Evolutionary conservation across 1,140 invertebrate genomes (phyloP).

Genomic region (Drosophila persimilis): DNA sequence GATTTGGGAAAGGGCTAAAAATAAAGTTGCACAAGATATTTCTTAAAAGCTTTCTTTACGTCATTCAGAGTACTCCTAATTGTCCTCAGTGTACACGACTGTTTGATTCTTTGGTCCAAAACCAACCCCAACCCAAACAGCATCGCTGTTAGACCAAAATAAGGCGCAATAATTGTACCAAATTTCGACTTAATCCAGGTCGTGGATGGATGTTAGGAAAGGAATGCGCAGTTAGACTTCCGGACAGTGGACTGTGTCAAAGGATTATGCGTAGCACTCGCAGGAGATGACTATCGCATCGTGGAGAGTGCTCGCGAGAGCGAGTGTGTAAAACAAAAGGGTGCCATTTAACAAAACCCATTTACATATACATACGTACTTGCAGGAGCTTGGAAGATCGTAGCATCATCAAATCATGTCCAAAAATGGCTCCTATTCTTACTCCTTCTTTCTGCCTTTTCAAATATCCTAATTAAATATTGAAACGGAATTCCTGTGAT

Average conservation of each 20-base stretch:
- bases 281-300: not conserved
- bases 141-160: conserved; percentile 25
- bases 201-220: conserved; percentile 12
- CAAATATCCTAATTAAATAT: no score
- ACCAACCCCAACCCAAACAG: conserved; percentile 48
- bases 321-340: conserved; percentile 34
- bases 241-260: conserved; percentile 26
- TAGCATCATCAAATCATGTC: no score
- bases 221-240: conserved; percentile 56
- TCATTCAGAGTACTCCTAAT: not conserved
- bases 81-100: conserved; percentile 29
- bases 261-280: conserved; percentile 53
- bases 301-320: no score
- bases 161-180: conserved; percentile 72
- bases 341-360: not conserved
- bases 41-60: not conserved
- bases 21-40: no score
- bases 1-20: no score
- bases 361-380: no score
- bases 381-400: no score
- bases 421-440: no score
- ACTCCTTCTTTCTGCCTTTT: no score
- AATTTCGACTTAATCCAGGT: conserved; percentile 49
- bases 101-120: conserved; percentile 31
- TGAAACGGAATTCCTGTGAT: no score